A percentile compares a stretch with the other conserved stretches of the same genome.
Conservation (phyloP, 1,140 invertebrate species). For the Formica exsecta region DNA sequence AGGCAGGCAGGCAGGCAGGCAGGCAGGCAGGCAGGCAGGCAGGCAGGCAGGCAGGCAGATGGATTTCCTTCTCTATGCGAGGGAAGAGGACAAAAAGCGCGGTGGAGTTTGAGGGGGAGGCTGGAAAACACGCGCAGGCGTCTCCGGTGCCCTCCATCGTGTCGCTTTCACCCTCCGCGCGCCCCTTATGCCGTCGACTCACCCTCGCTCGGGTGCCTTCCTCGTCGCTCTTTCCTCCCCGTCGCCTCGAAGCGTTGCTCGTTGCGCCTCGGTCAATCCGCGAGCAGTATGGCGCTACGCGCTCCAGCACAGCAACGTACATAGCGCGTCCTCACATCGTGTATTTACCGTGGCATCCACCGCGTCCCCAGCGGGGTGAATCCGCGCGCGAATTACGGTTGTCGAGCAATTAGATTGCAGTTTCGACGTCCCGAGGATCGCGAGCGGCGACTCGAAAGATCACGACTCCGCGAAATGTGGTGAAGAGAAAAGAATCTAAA, state of each 20-base stretch:
- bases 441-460: neutral
- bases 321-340: conserved; percentile 58
- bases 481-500: neutral
- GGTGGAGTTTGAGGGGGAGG: conserved; percentile 60
- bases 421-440: neutral
- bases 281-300: conserved; percentile 85
- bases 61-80: conserved; percentile 52
- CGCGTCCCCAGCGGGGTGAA: neutral
- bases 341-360: conserved; percentile 21
- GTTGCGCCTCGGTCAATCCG: conserved; percentile 84
- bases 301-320: conserved; percentile 78
- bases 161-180: conserved; percentile 71
- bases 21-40: neutral
- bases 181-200: conserved; percentile 47
- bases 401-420: neutral
- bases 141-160: conserved; percentile 69
- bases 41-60: neutral
- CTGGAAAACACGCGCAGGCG: conserved; percentile 73
- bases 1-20: conserved; percentile 18
- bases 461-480: neutral
- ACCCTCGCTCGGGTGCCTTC: conserved; percentile 35
- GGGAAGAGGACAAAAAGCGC: conserved; percentile 58
- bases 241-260: conserved; percentile 75
- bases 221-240: conserved; percentile 26
- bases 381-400: conserved; percentile 63